Base-by-base conservation (phyloP, 2,888 invertebrate genomes). In the Ommatoiulus sabulosus region DNA sequence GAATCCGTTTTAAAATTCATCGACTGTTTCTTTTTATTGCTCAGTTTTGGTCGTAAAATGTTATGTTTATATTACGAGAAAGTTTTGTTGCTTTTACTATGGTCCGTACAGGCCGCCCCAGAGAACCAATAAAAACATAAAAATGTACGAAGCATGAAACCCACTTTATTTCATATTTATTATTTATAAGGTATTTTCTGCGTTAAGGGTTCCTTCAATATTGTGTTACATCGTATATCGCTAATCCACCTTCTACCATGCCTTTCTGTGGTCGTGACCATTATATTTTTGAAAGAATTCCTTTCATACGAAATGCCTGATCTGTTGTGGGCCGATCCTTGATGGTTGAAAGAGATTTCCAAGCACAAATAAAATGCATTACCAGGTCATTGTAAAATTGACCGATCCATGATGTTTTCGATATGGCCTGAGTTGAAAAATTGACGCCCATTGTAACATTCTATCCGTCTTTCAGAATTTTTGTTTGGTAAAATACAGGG, bases 291-390 rank as follows among this genome's bases (percentile, higher is more conserved):
- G 20, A 6, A 10, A 72, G 72, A 72, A 72, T 72, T 72, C 24
- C 72, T 24, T 72, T 24, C 20, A 8, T 4, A n/a, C 17, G 63
- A 63, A 63, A 63, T 63, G 63, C n/a, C 63, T 63, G 52, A 72
- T 72, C 72, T 86, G 20, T 86, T 43, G 86, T 43, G n/a, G 43
- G 86, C 86, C 86, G 44, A 44, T 46, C 46, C 46, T 86, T 86
- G 86, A 86, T 46, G 44, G 44, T 43, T 86, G 44, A 43, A 20
- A 46, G 44, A 86, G 44, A 46, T 86, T 86, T 86, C 44, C n/a
- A n/a, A 86, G 20, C 86, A 86, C 44, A 86, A 86, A 86, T n/a
- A 86, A 46, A 86, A 44, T 7, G 43, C 46, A 86, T 86, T 86
- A 86, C 44, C 17, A 44, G 46, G 44, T 46, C 44, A 44, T 86